phyloP scores from a whole-genome alignment of 2,797 vertebrate species.

The Pteropus rufus region DNA sequence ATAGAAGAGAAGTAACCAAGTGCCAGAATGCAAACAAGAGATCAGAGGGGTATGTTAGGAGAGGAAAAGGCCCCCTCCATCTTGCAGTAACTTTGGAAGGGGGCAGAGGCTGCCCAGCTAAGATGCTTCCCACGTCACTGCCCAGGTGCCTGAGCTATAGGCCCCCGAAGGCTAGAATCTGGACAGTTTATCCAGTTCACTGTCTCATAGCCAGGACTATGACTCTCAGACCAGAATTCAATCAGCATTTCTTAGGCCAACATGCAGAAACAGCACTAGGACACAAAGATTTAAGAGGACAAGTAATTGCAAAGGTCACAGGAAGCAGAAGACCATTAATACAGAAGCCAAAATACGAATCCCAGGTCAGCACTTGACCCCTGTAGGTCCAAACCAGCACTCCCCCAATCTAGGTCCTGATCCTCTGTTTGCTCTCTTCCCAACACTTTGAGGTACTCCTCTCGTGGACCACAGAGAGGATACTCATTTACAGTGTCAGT shows the following conservation, averaged over 20 bases:
- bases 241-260: slow-evolving; percentile 28
- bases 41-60: neutral
- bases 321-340: slow-evolving; percentile 5
- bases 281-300: slow-evolving; percentile 27
- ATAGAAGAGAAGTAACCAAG: neutral
- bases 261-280: slow-evolving; percentile 10
- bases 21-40: neutral
- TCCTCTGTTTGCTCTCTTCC: slow-evolving; percentile 1
- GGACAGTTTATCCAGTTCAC: neutral
- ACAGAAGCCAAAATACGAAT: neutral
- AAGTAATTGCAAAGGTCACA: slow-evolving; percentile 49
- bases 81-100: neutral
- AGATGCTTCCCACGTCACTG: neutral
- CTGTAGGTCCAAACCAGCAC: neutral
- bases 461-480: neutral
- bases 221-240: slow-evolving; percentile 10
- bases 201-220: neutral
- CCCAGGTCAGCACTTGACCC: neutral
- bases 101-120: neutral
- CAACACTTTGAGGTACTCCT: neutral
- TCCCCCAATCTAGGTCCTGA: neutral
- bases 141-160: neutral
- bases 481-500: neutral
- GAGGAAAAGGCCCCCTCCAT: neutral
- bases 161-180: neutral